Evolutionary conservation across 2,797 vertebrate species (phyloP).

Genomic region (Enteromius treurensis): DNA sequence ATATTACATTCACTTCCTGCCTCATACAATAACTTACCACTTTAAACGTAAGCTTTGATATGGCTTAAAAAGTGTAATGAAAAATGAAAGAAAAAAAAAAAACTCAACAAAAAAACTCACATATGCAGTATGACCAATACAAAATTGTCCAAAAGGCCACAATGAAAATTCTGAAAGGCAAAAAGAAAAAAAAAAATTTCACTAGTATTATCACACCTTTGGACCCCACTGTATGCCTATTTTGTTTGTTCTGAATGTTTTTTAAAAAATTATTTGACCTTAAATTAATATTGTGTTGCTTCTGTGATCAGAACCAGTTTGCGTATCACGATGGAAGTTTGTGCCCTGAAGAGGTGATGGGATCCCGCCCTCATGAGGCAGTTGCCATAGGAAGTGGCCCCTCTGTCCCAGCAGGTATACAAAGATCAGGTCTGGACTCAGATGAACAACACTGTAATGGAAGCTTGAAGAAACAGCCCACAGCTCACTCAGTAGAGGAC

Average conservation of each 20-base stretch:
- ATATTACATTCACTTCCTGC: conserved; percentile 4
- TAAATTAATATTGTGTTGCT: neutral
- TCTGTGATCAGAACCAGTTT: conserved; percentile 86
- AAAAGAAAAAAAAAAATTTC: neutral
- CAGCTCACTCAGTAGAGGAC: conserved; percentile 78
- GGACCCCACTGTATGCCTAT: neutral
- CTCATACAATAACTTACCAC: neutral
- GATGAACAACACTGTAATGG: conserved; percentile 91
- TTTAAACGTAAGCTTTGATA: neutral
- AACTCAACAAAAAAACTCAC: neutral
- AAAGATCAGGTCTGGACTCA: conserved; percentile 74
- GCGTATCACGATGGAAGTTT: conserved; percentile 88
- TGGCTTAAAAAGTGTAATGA: neutral
- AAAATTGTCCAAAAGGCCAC: neutral
- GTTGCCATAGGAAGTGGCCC: conserved; percentile 70
- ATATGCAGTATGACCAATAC: neutral
- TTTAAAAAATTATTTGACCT: neutral
- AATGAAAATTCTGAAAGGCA: neutral
- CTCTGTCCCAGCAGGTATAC: conserved; percentile 66
- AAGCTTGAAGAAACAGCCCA: conserved; percentile 84
- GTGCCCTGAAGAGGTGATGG: conserved; percentile 59
- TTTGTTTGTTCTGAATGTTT: neutral
- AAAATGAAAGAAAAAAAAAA: neutral
- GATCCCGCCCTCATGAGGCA: conserved; percentile 64
- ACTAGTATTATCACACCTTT: neutral